Evolutionary conservation across 2,797 vertebrate genomes (phyloP), one percentile per base, ranked within the genome.

Genomic region (Hipposideros larvatus): DNA sequence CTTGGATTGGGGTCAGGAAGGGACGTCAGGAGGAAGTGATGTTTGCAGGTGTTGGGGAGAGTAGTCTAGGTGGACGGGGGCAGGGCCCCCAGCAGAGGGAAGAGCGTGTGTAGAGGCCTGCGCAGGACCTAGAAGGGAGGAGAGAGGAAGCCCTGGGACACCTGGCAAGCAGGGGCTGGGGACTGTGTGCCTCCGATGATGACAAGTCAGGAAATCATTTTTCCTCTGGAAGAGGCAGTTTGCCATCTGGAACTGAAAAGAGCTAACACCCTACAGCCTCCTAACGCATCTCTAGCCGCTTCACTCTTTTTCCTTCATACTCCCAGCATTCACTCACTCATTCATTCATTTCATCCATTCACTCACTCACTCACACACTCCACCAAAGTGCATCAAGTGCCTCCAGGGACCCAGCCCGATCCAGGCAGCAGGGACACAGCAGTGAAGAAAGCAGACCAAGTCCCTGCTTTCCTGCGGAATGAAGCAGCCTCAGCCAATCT

Each of bases 241-340:
- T 71, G 3, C 21, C 55, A 57, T 83, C 71, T 95, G 88, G n/a
- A 91, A 74, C 71, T 59, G 16, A 41, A 87, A 82, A 94, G 80
- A 0, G 65, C 46, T 83, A 65, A 66, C 4, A 31, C 7, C 31
- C 51, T 51, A 68, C 16, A 22, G 11, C 10, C 19, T 84, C 55
- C 14, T 24, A 65, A 65, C n/a, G 59, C 21, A 15, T 31, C 80
- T 91, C 5, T 11, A 89, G 46, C 15, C 22, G 66, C 78, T 55
- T 59, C 6, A 19, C 15, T 11, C 19, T 61, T 53, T 84, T 79
- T 11, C 28, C 65, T 88, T 37, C 53, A 41, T 4, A 28, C 24
- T 16, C 8, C 79, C 63, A 22, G 8, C 51, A 43, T 34, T 70
- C 59, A 63, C 28, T 24, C 57, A 57, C 9, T 48, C 80, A 65